Evolutionary conservation across 2,797 vertebrate species (phyloP), one percentile per base, ranked within the genome.

Genomic region (Enteromius anoplus): DNA sequence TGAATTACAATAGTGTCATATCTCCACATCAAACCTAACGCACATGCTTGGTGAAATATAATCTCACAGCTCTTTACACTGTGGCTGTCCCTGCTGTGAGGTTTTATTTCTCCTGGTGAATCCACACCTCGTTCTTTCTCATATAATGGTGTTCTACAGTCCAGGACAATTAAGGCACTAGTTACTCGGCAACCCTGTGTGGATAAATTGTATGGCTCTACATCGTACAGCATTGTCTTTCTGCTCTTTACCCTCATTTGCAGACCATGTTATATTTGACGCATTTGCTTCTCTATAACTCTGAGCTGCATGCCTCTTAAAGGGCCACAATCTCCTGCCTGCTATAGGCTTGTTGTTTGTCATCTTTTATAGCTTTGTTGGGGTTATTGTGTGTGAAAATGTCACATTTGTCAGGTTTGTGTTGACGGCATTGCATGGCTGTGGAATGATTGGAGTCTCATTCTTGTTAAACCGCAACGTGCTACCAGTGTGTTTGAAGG

Each of bases 161-260:
- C 87, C 80, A 21, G 55, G 9, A n/a, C 49, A 91, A 92, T 92
- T 85, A 90, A 88, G 73, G 55, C 71, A 85, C 80, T 88, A 88
- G 90, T 92, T 90, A 87, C 87, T 87, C 86, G 84, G 90, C 81
- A 86, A 75, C 87, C 8, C n/a, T 71, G 85, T 86, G 81, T 86
- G 86, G 86, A 88, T 85, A 62, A 65, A 88, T 86, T 84, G 82
- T 84, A 84, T 73, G 51, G 68, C 75, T 84, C 72, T 84, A 79
- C 76, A 89, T 87, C 66, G 0, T 55, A 71, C 68, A 73, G 75
- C 76, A 82, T 86, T 88, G 84, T 85, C 83, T 80, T 64, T 77
- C 8, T 32, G 65, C 14, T 81, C 70, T 82, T 64, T 86, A 81
- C 86, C 86, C 69, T 84, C 66, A 90, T 79, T 87, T 88, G 87